These are phyloP conservation scores for Aythya baeri DNA, from an alignment of 2,113 vertebrate genomes.

Conservation along the genomic window DNA sequence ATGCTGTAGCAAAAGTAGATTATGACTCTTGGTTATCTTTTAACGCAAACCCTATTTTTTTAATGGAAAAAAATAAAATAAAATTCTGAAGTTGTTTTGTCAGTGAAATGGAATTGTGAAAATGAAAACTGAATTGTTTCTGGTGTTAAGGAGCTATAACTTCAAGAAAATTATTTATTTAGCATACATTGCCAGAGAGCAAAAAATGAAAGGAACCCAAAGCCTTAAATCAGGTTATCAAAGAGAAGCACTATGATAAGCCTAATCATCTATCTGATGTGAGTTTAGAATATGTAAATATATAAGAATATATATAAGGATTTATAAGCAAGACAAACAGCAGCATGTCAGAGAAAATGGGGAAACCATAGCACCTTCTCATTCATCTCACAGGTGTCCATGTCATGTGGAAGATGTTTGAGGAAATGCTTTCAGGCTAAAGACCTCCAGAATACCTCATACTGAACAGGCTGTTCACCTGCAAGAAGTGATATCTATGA, in stretches of 20 bases:
- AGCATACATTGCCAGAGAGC: slow-evolving; percentile 24
- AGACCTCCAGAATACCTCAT: neutral
- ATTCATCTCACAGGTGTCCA: neutral
- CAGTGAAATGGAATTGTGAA: neutral
- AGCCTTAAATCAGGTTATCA: slow-evolving; percentile 23
- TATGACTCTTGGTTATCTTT: neutral
- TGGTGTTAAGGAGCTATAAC: neutral
- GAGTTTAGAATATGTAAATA: neutral
- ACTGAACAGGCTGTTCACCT: neutral
- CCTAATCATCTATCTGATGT: neutral
- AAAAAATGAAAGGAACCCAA: slow-evolving; percentile 7
- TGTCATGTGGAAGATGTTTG: neutral
- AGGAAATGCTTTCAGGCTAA: neutral
- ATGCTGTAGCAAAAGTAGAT: neutral
- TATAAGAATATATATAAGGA: too few species aligned
- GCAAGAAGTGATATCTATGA: neutral
- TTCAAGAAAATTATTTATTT: slow-evolving; percentile 26
- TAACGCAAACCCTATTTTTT: neutral
- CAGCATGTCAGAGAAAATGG: neutral
- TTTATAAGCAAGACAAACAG: neutral
- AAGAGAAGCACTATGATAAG: slow-evolving; percentile 28
- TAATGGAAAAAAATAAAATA: neutral
- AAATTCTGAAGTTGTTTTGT: neutral
- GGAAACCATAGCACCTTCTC: neutral
- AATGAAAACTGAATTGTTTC: neutral